A percentile compares a stretch with the other conserved stretches of the same genome.
These are phyloP conservation scores for Cryptus armator DNA, from an alignment of 2,888 invertebrate species.

Conservation along the genomic window DNA sequence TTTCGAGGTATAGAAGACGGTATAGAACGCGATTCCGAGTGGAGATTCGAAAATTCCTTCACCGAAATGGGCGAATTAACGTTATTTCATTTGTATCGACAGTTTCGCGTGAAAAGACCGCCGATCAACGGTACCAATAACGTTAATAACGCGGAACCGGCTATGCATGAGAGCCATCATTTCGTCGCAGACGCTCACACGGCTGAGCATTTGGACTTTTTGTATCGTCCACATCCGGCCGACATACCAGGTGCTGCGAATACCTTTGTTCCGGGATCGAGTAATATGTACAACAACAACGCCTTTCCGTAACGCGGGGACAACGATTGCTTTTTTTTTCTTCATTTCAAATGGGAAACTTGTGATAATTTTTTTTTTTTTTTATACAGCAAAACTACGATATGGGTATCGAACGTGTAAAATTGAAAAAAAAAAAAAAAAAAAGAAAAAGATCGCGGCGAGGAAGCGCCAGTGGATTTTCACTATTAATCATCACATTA, in stretches of 20 bases:
- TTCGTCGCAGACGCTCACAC: slow-evolving; percentile 60
- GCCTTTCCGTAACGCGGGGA: slow-evolving; percentile 51
- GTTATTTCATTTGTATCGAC: slow-evolving; percentile 62
- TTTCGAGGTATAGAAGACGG: slow-evolving; percentile 60
- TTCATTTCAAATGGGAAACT: slow-evolving; percentile 3
- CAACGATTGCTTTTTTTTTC: neutral
- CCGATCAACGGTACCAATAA: slow-evolving; percentile 39
- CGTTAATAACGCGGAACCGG: slow-evolving; percentile 44
- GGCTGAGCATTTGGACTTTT: slow-evolving; percentile 59
- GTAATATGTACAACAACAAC: slow-evolving; percentile 66
- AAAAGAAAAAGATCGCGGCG: neutral
- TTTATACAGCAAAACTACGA: neutral
- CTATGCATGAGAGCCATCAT: slow-evolving; percentile 63
- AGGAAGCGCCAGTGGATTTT: slow-evolving; percentile 49
- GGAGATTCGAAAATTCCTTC: slow-evolving; percentile 64
- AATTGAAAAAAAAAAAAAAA: neutral
- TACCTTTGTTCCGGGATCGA: slow-evolving; percentile 62
- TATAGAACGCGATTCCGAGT: slow-evolving; percentile 61
- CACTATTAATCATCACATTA: slow-evolving; percentile 61
- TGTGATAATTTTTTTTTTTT: slow-evolving; percentile 38
- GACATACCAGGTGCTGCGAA: slow-evolving; percentile 58
- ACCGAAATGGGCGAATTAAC: slow-evolving; percentile 66
- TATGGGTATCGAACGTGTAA: neutral
- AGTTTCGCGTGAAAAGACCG: slow-evolving; percentile 58
- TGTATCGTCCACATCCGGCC: slow-evolving; percentile 63